Evolutionary conservation across 2,113 vertebrate genomes (phyloP).

Genomic region (Sitta europaea): DNA sequence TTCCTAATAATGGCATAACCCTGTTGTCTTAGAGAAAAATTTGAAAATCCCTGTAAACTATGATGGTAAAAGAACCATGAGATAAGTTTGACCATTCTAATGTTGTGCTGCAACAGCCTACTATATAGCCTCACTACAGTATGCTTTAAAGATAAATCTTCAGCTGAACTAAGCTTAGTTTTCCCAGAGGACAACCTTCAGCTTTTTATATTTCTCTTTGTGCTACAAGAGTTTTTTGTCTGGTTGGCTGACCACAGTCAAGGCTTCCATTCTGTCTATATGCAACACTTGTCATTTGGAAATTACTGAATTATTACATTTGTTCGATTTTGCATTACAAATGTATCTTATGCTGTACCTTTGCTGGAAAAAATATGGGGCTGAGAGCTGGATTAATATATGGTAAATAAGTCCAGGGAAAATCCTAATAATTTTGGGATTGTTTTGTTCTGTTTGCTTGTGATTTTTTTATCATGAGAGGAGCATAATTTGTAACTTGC

Average conservation of each 20-base stretch:
- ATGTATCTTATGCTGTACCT: background rate
- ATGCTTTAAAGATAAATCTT: background rate
- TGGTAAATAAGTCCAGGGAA: background rate
- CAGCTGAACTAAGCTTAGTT: background rate
- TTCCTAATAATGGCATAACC: background rate
- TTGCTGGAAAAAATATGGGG: background rate
- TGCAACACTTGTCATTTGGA: background rate
- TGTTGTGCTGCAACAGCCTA: background rate
- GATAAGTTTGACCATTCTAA: background rate
- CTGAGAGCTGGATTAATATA: background rate
- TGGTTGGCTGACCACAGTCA: background rate
- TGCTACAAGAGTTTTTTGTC: background rate
- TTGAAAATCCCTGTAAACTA: background rate
- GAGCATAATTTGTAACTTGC: background rate
- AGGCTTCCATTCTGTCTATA: background rate
- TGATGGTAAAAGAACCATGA: background rate
- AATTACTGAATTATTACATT: background rate
- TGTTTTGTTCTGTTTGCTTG: background rate
- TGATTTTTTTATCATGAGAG: background rate
- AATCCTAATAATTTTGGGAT: background rate
- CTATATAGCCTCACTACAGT: background rate
- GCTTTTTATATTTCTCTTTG: background rate
- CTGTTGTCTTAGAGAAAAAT: background rate
- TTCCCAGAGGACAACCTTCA: background rate
- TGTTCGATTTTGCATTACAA: background rate